Percentiles rank a stretch among this genome's conserved stretches.
These are phyloP conservation scores for Andrena camellia DNA, from an alignment of 2,888 invertebrate species.

Conservation along the genomic window DNA sequence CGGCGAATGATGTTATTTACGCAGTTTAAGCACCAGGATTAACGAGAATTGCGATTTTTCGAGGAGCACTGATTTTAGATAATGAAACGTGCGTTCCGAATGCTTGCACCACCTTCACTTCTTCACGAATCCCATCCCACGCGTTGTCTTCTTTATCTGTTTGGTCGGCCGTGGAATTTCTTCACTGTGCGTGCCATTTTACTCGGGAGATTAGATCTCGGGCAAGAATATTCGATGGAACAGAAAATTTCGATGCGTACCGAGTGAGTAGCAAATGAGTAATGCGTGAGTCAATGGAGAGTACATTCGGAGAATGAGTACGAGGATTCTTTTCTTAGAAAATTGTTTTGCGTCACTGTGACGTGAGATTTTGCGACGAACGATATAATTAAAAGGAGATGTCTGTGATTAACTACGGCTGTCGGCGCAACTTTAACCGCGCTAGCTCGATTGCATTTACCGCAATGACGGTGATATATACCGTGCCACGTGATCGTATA, in stretches of 20 bases:
- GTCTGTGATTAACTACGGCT: neutral
- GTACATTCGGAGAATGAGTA: neutral
- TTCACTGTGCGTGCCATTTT: neutral
- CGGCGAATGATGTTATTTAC: no score
- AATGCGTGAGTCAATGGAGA: neutral
- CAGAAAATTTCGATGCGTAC: neutral
- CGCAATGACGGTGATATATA: constrained; percentile 6
- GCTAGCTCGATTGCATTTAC: constrained; percentile 13
- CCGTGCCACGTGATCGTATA: constrained; percentile 16
- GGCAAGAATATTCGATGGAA: neutral
- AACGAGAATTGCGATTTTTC: neutral
- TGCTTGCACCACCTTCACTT: neutral
- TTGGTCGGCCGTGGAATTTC: neutral
- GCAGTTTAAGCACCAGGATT: neutral
- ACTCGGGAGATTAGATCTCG: neutral
- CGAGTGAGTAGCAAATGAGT: neutral
- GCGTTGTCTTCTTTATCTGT: neutral
- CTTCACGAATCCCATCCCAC: neutral
- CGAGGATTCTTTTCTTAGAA: neutral
- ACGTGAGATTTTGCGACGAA: constrained; percentile 3
- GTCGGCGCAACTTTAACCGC: neutral
- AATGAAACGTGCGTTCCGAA: neutral
- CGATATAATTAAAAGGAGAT: neutral
- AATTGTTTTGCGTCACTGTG: constrained; percentile 14
- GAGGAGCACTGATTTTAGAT: neutral